These are phyloP conservation scores for Habroteleia sp. DNA, from an alignment of 2,888 invertebrate species.

Conservation along the genomic window DNA sequence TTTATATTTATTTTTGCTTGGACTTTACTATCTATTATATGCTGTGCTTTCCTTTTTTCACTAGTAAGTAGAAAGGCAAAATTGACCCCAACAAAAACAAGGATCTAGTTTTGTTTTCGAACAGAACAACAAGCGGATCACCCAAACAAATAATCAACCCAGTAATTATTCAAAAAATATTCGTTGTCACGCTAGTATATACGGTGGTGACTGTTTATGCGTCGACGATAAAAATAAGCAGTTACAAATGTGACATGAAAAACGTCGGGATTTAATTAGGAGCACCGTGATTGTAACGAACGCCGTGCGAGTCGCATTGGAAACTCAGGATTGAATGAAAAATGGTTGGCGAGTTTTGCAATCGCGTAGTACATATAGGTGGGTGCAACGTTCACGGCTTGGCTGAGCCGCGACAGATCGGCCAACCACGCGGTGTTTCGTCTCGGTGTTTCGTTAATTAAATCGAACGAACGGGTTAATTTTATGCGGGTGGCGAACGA, in stretches of 20 bases:
- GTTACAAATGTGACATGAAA: constrained; percentile 62
- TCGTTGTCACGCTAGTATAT: constrained; percentile 5
- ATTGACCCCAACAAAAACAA: no score
- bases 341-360: constrained; percentile 64
- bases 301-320: constrained; percentile 53
- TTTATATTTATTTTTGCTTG: no score
- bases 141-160: not conserved
- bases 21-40: no score
- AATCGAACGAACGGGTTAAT: constrained; percentile 79
- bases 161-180: constrained; percentile 35
- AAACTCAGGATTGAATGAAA: constrained; percentile 61
- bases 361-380: constrained; percentile 53
- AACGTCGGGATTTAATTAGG: constrained; percentile 63
- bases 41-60: no score
- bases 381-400: constrained; percentile 56
- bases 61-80: no score
- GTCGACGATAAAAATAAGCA: constrained; percentile 49
- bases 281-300: constrained; percentile 60
- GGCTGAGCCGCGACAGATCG: constrained; percentile 64
- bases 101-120: not conserved
- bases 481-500: constrained; percentile 78
- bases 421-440: constrained; percentile 69
- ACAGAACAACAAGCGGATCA: constrained; percentile 4
- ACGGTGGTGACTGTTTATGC: constrained; percentile 53
- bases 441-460: constrained; percentile 80